Base-by-base conservation (phyloP, 2,888 invertebrate genomes). In the Ectemnius continuus region DNA sequence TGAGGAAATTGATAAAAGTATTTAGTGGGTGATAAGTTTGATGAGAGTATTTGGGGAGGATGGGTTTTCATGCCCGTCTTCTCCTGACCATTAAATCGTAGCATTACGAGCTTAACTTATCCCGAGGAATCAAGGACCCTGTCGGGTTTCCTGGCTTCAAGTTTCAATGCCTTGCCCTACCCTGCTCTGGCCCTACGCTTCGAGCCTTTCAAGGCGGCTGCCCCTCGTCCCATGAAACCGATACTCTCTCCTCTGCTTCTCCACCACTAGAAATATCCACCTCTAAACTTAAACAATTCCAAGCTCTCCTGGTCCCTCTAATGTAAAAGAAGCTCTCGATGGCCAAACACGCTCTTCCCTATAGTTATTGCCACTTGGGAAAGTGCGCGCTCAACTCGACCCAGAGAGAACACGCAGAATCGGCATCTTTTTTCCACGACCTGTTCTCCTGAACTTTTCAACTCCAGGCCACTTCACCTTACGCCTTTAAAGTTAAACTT, bases 101-200 rank as follows among this genome's bases (percentile, higher is more conserved):
- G 73, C 79, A 79, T 82, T 69, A 77, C 70, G 67, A 80, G 85
- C 83, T 86, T 86, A 84, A 84, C 83, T 86, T 86, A 85, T 85
- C 86, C 86, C 84, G 78, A 76, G 78, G 83, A 87, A 85, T 86
- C 84, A 81, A 76, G 75, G 83, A 76, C 75, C 80, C 86, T 86
- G 82, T 81, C 66, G 73, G 89, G 89, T 86, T 89, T 89, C 88
- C 76, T 61, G 76, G 84, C 84, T 85, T 88, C 85, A 76, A 82
- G 77, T 89, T 87, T 83, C 87, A 81, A 23, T 23, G 23, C 23
- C n/a, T n/a, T n/a, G n/a, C n/a, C n/a, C n/a, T n/a, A n/a, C n/a
- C n/a, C n/a, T n/a, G n/a, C n/a, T n/a, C n/a, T n/a, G n/a, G n/a
- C 23, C 23, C 23, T 23, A 23, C 23, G 23, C 23, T 2, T 23